Base-by-base conservation (phyloP, 2,888 invertebrate genomes). In the Drosophila monieri region DNA sequence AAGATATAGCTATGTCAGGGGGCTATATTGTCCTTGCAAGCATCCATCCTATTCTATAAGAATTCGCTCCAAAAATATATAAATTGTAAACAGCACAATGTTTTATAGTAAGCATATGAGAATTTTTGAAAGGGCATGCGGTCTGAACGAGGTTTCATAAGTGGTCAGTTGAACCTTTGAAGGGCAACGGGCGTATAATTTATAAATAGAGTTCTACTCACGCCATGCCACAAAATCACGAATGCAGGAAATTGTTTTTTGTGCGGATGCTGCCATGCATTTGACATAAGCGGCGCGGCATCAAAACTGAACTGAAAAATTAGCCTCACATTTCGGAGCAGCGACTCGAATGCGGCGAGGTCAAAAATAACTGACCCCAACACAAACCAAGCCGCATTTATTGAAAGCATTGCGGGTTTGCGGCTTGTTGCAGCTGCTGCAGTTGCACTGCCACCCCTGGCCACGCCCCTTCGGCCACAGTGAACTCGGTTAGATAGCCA, bases 351-450 rank as follows among this genome's bases (percentile, higher is more conserved):
- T 43, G 53, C 55, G 59, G 41, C 37, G 49, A 59, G 67, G 39
- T 74, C 49, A 61, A 55, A 66, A 49, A 39, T 21, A 57, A 62
- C 65, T 69, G 44, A 27, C 43, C 49, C 47, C 66, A n/a, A 74
- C 68, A 61, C 52, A 47, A 49, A 21, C 48, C 54, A 25, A 53
- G 65, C 83, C 73, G 52, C 79, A 79, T 68, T 67, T 79, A 79
- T 83, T 83, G 83, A 85, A 85, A 83, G 76, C 77, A 76, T 77
- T 61, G 72, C 62, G 74, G 59, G 78, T 71, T 61, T 81, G 70
- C 66, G 85, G 83, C 66, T 62, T 59, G 57, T 35, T 52, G 67
- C 53, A 54, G 74, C 54, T 67, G 73, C 69, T 59, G 39, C 37
- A 44, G 44, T 14, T 37, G 6, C n/a, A 12, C n/a, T 23, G 15